Evolutionary conservation across 1,140 invertebrate genomes (phyloP), one percentile per base, ranked within the genome.

Genomic region (Lysiphlebus fabarum): DNA sequence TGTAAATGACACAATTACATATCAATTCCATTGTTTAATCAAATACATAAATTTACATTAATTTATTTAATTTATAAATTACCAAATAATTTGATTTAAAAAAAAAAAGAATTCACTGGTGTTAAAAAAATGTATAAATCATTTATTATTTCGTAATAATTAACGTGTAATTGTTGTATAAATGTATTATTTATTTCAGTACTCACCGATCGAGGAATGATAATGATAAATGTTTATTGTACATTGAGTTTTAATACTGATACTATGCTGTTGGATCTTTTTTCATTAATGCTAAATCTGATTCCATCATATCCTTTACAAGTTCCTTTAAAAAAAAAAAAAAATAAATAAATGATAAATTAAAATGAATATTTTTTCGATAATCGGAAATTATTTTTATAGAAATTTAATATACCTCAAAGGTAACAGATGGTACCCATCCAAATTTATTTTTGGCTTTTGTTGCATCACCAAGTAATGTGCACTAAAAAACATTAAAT

Each of bases 271-370:
- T 81, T n/a, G 96, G 95, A 82, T 98, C 92, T 59, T 84, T 86
- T 70, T 86, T 92, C 96, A 99, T 99, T 17, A 99, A 78, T 61
- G 86, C 84, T 7, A 99, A 83, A 81, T 99, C 96, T 9, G 90
- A 85, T n/a, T 90, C 85, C 80, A 99, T 89, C 96, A 99, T 99
- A 74, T 99, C 96, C 70, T 89, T 87, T 0, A 99, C 95, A 33
- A 99, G 82, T 67, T 88, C 82, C 86, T 90, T 65, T 59, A 83
- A 82, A 17, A 17, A 56, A 40, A 53, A 47, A 47, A 51, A 43
- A 17, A 45, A 42, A 7, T 7, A 49, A 48, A 58, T 45, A 58
- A 61, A 45, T 14, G 7, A 48, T 40, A 42, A 9, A 26, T 38
- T 11, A 10, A 62, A 8, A 38, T 47, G n/a, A n/a, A 56, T n/a